Evolutionary conservation across 2,113 vertebrate genomes (phyloP), one percentile per base, ranked within the genome.

Genomic region (Plectropomus leopardus): DNA sequence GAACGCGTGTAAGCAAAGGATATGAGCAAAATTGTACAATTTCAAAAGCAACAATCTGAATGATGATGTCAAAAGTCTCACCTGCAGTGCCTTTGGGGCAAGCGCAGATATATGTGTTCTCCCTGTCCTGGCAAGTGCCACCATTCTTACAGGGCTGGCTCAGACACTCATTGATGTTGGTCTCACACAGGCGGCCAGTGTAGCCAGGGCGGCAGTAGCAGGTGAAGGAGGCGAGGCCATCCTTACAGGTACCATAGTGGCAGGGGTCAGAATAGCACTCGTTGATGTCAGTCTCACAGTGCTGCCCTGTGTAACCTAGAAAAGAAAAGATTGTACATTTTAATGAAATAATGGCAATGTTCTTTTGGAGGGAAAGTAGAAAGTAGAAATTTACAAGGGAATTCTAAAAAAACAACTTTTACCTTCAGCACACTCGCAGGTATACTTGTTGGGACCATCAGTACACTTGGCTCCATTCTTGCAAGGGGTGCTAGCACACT

Each of bases 401-500:
- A 50, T 9, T 34, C 14, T 7, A 30, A 54, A 26, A 5, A 7
- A 44, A 59, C 45, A 17, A 10, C 9, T 28, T 76, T 44, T 92
- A 99, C 98, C 98, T 96, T 98, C 96, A 0, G 97, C 91, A 91
- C 98, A 99, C 93, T 97, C 96, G 55, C 98, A 99, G 66, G 91
- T 95, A 89, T 98, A 99, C 85, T 97, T 95, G 90, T 98, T 99
- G 83, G 98, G 97, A 8, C 97, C 98, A 0, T 99, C 98, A 2
- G 97, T 93, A 5, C 98, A 99, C 86, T 96, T 97, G 70, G 97
- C 98, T 0, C 97, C 98, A 0, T 99, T 98, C 90, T 95, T 96
- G 88, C 98, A 99, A 1, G 98, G 98, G 0, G 98, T 99, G 88
- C 98, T 99, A 32, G 98, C 97, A 0, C 98, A 99, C 83, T 99